Percentiles rank a stretch among this genome's conserved stretches.
phyloP scores from a whole-genome alignment of 2,888 invertebrate genomes.

The Lepidocyrtoides sp. region DNA sequence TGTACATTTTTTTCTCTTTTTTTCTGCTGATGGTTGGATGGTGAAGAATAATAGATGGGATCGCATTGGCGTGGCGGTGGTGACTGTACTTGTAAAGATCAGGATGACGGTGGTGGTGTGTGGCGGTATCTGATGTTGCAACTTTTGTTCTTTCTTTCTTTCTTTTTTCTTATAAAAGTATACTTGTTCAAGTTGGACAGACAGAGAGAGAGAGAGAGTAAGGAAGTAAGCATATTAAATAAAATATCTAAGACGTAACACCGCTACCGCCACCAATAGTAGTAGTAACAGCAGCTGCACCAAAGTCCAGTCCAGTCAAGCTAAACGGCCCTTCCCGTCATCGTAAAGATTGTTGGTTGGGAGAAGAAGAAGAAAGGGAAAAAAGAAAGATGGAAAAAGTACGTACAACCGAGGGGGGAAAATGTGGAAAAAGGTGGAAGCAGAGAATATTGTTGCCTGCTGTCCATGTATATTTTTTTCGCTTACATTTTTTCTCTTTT shows the following conservation, averaged over 20 bases:
- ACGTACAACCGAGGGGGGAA: not conserved
- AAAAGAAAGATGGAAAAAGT: constrained; percentile 35
- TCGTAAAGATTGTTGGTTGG: constrained; percentile 70
- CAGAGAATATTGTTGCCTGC: constrained; percentile 29
- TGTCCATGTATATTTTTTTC: constrained; percentile 51
- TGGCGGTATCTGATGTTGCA: constrained; percentile 18
- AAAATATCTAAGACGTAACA: constrained; percentile 52
- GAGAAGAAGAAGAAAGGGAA: constrained; percentile 14
- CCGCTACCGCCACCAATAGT: not conserved
- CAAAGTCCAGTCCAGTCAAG: constrained; percentile 70
- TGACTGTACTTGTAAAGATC: constrained; percentile 1
- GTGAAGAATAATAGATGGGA: constrained; percentile 78
- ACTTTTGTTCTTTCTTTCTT: constrained; percentile 3
- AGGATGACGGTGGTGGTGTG: constrained; percentile 1
- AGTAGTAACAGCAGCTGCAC: constrained; percentile 67
- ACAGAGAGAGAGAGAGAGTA: not conserved
- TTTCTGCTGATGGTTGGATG: constrained; percentile 41
- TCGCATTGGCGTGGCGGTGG: not conserved
- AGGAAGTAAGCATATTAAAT: constrained; percentile 40
- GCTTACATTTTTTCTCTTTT: not conserved
- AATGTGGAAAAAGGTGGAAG: constrained; percentile 50
- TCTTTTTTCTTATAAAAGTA: not conserved
- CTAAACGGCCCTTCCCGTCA: constrained; percentile 78
- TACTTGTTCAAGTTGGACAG: not conserved
- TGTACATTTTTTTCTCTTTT: constrained; percentile 45